Evolutionary conservation across 2,888 invertebrate genomes (phyloP), one percentile per base, ranked within the genome.

Genomic region (Pyrgus malvae): DNA sequence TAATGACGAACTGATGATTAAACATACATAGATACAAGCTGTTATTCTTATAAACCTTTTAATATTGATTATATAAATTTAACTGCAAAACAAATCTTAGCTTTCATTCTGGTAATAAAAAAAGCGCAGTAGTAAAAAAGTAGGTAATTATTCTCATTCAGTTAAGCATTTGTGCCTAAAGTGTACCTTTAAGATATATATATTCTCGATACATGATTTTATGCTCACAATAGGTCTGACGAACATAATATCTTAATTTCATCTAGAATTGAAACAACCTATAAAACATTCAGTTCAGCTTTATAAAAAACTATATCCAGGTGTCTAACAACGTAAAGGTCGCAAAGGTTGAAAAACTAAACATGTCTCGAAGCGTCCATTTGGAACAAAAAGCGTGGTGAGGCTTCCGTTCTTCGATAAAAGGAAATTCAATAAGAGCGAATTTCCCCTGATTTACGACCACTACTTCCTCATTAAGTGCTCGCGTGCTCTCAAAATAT

Each of bases 371-470:
- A 67, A 68, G 74, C 80, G 76, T 78, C 78, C 76, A 76, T 80
- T 80, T 64, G 70, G 75, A 81, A 81, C 78, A 85, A 88, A 86
- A 87, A 86, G 77, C 70, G 74, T 76, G 78, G 75, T 76, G 69
- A 70, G 61, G 73, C 76, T 81, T 83, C 80, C 81, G 77, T 72
- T 78, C 69, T 64, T 79, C 78, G 78, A 80, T 80, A 76, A 82
- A 81, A 83, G 87, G 83, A 89, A 89, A 90, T 90, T 90, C 88
- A 88, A 89, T 90, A 88, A 88, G 86, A 82, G 78, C 77, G 84
- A 87, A 85, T 88, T 88, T 88, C 80, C 86, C 76, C 74, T 86
- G 86, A 89, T 89, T 89, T 88, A 89, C 87, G 81, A 74, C 80
- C 83, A 87, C 89, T 88, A 90, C 87, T 87, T 89, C 77, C 88